Percentiles rank a stretch among this genome's conserved stretches.
Conservation (phyloP, 2,113 vertebrate species). For the Nasalis larvatus region DNA sequence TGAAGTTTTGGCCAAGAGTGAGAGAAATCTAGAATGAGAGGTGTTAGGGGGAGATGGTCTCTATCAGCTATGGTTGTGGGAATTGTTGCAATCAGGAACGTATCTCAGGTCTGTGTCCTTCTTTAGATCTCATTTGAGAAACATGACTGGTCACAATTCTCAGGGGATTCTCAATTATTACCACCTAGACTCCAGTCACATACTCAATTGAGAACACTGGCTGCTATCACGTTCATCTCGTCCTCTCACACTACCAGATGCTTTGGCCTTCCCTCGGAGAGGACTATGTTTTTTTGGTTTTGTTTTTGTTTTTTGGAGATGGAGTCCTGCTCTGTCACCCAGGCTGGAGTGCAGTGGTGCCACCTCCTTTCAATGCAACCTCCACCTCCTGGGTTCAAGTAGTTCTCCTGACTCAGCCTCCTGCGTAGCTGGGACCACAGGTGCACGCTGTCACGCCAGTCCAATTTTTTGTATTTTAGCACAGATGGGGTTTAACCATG, state of each 20-base stretch:
- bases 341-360: too few relatives aligned
- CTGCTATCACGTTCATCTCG: not conserved
- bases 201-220: not conserved
- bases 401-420: too few relatives aligned
- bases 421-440: too few relatives aligned
- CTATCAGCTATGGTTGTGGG: not conserved
- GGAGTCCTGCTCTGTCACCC: too few relatives aligned
- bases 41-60: not conserved
- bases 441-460: too few relatives aligned
- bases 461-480: too few relatives aligned
- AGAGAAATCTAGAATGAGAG: not conserved
- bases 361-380: too few relatives aligned
- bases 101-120: not conserved
- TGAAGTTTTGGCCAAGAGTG: not conserved
- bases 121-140: not conserved
- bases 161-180: not conserved
- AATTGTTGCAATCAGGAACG: not conserved
- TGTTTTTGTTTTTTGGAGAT: too few relatives aligned
- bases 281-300: not conserved
- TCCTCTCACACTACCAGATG: not conserved
- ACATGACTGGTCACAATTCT: not conserved
- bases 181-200: not conserved
- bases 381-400: too few relatives aligned
- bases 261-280: not conserved
- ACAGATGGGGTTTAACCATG: too few relatives aligned